A percentile compares a stretch with the other conserved stretches of the same genome.
These are phyloP conservation scores for Styela clava DNA, from an alignment of 23 tunicate genomes.

Conservation along the genomic window DNA sequence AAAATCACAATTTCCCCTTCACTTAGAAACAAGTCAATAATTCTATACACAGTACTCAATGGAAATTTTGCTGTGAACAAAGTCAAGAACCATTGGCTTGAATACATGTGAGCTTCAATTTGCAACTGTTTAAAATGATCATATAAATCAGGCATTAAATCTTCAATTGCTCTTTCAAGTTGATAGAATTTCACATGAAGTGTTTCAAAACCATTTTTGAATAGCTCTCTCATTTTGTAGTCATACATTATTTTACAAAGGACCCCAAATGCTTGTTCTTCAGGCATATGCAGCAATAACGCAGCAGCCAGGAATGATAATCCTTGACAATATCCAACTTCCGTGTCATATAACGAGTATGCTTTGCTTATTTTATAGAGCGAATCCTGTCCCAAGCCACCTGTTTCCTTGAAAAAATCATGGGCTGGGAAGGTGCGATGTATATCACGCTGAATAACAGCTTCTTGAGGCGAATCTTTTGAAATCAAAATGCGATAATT, in stretches of 20 bases:
- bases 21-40: conserved; percentile 75
- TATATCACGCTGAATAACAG: conserved; percentile 87
- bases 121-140: conserved; percentile 72
- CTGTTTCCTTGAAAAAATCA: conserved; percentile 67
- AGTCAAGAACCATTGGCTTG: conserved; percentile 94
- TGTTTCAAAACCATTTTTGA: conserved; percentile 84
- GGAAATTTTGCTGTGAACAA: conserved; percentile 96
- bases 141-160: conserved; percentile 62
- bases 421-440: conserved; percentile 96
- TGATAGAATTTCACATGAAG: conserved; percentile 84
- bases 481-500: conserved; percentile 57
- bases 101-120: conserved; percentile 81
- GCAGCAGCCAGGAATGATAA: conserved; percentile 91
- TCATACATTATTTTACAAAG: conserved; percentile 80
- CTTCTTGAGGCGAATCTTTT: conserved; percentile 86
- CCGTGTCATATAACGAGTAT: conserved; percentile 76
- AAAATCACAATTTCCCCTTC: conserved; percentile 89
- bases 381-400: conserved; percentile 82
- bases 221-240: conserved; percentile 81
- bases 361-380: conserved; percentile 84
- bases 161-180: conserved; percentile 79
- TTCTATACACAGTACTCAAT: conserved; percentile 78
- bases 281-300: conserved; percentile 87
- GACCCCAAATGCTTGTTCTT: conserved; percentile 89
- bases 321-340: conserved; percentile 96